A percentile compares a stretch with the other conserved stretches of the same genome.
Conservation (phyloP, 2,888 invertebrate genomes). For the Macrophya alboannulata region DNA sequence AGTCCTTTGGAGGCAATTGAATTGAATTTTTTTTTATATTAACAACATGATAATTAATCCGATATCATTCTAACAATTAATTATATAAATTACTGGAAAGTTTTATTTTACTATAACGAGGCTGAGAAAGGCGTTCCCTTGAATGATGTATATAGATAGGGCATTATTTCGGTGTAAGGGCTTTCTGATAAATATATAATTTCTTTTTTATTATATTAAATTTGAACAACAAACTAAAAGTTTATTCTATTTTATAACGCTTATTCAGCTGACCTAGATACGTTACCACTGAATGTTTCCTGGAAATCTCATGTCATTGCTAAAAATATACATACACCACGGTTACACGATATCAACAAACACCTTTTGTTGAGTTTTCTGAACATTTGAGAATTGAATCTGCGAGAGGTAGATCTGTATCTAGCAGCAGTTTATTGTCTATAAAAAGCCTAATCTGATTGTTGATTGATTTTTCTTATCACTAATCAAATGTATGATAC, state of each 20-base stretch:
- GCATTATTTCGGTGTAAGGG: not conserved
- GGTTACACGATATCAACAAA: conserved; percentile 22
- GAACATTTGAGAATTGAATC: not conserved
- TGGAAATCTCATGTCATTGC: conserved; percentile 1
- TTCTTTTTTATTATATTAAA: not conserved
- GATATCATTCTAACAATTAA: not conserved
- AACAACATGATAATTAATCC: not conserved
- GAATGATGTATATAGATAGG: not conserved
- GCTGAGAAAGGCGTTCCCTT: not conserved
- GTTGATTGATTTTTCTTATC: conserved; percentile 19
- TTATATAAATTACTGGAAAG: not conserved
- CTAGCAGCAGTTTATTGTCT: not conserved
- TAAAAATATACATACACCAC: not conserved
- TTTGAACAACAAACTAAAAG: not conserved
- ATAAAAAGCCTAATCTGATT: not conserved
- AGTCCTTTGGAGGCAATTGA: not conserved
- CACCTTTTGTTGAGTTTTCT: not conserved
- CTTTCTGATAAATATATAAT: not conserved
- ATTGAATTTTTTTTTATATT: not conserved
- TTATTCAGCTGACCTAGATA: conserved; percentile 20
- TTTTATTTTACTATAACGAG: not conserved
- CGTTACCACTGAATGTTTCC: not conserved
- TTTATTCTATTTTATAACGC: not conserved
- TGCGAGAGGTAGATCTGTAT: not conserved
- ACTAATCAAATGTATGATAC: not conserved